Evolutionary conservation across 2,797 vertebrate genomes (phyloP).

Genomic region (Danio tinwini): DNA sequence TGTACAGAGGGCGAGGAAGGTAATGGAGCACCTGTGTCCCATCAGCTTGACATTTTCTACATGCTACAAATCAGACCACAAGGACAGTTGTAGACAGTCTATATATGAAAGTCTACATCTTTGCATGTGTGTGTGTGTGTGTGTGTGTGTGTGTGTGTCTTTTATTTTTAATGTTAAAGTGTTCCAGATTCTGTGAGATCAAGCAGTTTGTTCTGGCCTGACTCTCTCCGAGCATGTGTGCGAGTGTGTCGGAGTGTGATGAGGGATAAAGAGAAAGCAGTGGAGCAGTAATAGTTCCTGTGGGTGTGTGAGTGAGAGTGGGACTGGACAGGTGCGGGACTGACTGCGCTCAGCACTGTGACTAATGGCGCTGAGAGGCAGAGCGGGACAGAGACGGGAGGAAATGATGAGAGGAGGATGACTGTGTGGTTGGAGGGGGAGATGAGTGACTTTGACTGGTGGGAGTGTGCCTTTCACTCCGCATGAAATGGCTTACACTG

Average conservation of each 20-base stretch:
- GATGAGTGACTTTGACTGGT: constrained; percentile 25
- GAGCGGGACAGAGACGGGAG: constrained; percentile 7
- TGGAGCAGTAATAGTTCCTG: constrained; percentile 44
- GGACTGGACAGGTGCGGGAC: constrained; percentile 54
- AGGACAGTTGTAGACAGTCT: constrained; percentile 2
- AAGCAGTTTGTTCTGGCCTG: neutral
- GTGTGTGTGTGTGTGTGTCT: neutral
- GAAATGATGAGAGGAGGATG: constrained; percentile 8
- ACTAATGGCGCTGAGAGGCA: constrained; percentile 53
- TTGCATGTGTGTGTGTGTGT: neutral
- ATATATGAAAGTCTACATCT: constrained; percentile 22
- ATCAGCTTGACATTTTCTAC: constrained; percentile 32
- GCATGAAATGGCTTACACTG: constrained; percentile 32
- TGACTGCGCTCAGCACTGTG: constrained; percentile 44
- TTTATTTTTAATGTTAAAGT: neutral
- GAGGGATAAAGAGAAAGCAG: constrained; percentile 28
- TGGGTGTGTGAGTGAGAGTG: constrained; percentile 36
- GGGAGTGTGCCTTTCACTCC: constrained; percentile 25
- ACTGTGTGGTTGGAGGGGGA: constrained; percentile 6
- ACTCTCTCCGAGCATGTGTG: constrained; percentile 6
- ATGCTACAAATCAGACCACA: constrained; percentile 34
- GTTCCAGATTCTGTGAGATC: neutral
- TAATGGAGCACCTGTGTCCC: constrained; percentile 41
- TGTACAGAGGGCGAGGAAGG: constrained; percentile 29
- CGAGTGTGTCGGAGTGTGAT: constrained; percentile 27